Base-by-base conservation (phyloP, 2,797 vertebrate species). In the Pipistrellus pygmaeus region DNA sequence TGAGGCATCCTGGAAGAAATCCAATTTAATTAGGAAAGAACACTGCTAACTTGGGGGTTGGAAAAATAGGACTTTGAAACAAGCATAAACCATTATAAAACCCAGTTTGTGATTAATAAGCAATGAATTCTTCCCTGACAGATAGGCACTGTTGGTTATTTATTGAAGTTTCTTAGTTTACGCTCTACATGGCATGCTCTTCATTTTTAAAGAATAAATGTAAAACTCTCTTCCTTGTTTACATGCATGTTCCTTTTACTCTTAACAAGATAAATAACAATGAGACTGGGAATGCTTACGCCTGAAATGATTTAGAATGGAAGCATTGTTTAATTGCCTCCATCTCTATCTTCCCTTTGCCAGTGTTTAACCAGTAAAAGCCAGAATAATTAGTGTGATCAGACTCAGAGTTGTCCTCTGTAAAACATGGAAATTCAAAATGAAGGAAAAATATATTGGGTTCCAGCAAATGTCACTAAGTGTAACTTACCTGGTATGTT, bases 1-100 rank as follows among this genome's bases (percentile, higher is more conserved):
- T 95, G 66, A 96, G n/a, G 32, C 68, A 77, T 78, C 71, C 14
- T 86, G 82, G 89, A 96, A 94, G 90, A 96, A 93, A 97, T 97
- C 95, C 96, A 97, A 96, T 97, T 97, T 96, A 97, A 97, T 97
- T 96, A 97, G 76, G 83, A 66, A 91, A 95, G 94, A 94, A 90
- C 76, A 90, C 64, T 68, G 48, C 60, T 94, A 96, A 96, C 88
- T 92, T 90, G n/a, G 44, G 77, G 82, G 30, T 51, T 90, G 73
- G 73, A 92, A 95, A 95, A 93, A 95, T 44, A 88, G 21, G 44
- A 84, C 66, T 92, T 82, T 95, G 93, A 92, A 97, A 87, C 80
- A 85, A 85, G 77, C 82, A 94, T 91, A 80, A 96, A 96, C 91
- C 80, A 82, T 93, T 93, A 96, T 71, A 95, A 94, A 96, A 78